phyloP scores from a whole-genome alignment of 2,888 invertebrate genomes.

The Clitarchus hookeri region DNA sequence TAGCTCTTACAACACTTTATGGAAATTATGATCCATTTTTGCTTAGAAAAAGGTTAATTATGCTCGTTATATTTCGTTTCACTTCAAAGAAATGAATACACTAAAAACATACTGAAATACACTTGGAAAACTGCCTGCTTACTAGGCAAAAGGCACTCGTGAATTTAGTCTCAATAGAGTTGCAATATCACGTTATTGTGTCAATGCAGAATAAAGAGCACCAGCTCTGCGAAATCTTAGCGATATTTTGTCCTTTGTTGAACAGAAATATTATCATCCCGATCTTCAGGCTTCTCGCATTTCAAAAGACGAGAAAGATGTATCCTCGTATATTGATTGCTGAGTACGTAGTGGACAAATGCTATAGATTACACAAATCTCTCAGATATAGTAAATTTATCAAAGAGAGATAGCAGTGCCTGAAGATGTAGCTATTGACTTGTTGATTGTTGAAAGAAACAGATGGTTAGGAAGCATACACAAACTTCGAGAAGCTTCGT shows the following conservation, averaged over 20 bases:
- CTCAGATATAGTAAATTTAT: constrained; percentile 20
- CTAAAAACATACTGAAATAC: too few species aligned
- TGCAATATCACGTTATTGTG: not conserved
- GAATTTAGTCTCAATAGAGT: too few species aligned
- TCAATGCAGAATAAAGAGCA: constrained; percentile 3
- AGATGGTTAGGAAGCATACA: too few species aligned
- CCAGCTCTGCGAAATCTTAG: not conserved
- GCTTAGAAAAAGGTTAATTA: too few species aligned
- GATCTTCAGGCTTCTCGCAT: constrained; percentile 18
- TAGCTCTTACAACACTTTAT: too few species aligned
- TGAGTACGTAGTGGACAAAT: not conserved
- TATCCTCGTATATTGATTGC: not conserved
- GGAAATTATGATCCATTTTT: too few species aligned
- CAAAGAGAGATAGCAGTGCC: not conserved
- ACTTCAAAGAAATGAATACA: too few species aligned
- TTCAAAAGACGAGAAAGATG: not conserved
- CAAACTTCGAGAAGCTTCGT: too few species aligned
- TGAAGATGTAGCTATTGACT: not conserved
- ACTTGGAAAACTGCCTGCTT: too few species aligned
- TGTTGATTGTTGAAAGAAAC: not conserved
- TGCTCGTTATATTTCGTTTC: too few species aligned
- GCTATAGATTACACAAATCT: not conserved
- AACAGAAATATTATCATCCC: constrained; percentile 10
- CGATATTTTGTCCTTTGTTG: not conserved
- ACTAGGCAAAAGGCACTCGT: too few species aligned